Conservation (phyloP, 2,888 invertebrate genomes). For the Dolichopus griseipennis region DNA sequence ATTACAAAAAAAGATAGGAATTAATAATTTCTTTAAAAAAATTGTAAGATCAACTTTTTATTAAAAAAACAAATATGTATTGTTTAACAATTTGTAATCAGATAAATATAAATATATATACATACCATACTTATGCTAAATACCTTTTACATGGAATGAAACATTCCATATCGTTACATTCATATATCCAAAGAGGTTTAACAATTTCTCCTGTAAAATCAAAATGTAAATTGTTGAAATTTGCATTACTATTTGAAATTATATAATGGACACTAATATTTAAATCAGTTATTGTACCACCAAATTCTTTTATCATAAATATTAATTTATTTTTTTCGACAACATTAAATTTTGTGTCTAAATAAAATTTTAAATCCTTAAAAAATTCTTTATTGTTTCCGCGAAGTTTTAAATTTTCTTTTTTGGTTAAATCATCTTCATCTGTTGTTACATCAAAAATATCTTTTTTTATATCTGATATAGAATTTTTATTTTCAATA, state of each 20-base stretch:
- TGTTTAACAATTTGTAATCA: too few relatives aligned
- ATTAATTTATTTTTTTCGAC: constrained; percentile 24
- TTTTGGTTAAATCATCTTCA: constrained; percentile 31
- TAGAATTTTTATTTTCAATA: constrained; percentile 2
- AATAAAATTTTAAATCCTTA: constrained; percentile 23
- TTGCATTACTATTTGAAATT: constrained; percentile 19
- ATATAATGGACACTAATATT: constrained; percentile 22
- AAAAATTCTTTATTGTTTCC: constrained; percentile 20
- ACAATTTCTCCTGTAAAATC: constrained; percentile 24
- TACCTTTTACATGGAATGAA: constrained; percentile 27
- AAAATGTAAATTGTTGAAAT: neutral
- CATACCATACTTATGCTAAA: neutral
- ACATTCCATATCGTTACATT: constrained; percentile 27
- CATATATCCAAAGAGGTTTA: constrained; percentile 27
- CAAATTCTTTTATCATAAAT: constrained; percentile 22
- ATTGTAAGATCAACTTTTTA: too few relatives aligned
- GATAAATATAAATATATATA: too few relatives aligned
- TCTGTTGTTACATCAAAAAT: constrained; percentile 37
- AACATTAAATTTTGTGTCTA: constrained; percentile 23
- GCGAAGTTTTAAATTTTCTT: neutral
- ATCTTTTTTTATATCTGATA: constrained; percentile 15
- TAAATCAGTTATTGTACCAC: constrained; percentile 20
- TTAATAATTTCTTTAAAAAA: too few relatives aligned
- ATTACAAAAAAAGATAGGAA: too few relatives aligned
- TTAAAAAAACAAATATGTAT: too few relatives aligned